A percentile compares a stretch with the other conserved stretches of the same genome.
These are phyloP conservation scores for Notolabrus celidotus DNA, from an alignment of 2,797 vertebrate species.

Conservation along the genomic window DNA sequence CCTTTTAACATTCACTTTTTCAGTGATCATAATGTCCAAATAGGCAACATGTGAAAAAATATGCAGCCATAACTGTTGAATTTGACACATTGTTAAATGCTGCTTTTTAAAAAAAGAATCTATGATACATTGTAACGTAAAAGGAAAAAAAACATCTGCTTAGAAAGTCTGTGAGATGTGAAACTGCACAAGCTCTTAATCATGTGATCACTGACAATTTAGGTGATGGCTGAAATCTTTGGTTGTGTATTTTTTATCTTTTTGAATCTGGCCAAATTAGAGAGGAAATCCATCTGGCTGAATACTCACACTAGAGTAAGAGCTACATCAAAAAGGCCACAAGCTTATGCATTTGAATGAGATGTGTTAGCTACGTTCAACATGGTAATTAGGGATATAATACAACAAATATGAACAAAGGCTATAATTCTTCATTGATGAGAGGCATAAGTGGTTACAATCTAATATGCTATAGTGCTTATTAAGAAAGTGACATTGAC, in stretches of 20 bases:
- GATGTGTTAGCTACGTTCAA: constrained; percentile 49
- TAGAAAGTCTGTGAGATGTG: constrained; percentile 20
- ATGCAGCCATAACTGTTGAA: constrained; percentile 56
- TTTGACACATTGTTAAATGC: constrained; percentile 34
- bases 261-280: constrained; percentile 43
- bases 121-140: constrained; percentile 31
- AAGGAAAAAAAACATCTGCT: constrained; percentile 8
- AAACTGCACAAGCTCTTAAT: constrained; percentile 10
- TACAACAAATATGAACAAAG: constrained; percentile 48
- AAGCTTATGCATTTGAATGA: constrained; percentile 54
- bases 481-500: constrained; percentile 33
- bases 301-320: constrained; percentile 44
- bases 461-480: constrained; percentile 59
- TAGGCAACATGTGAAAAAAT: constrained; percentile 81
- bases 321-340: constrained; percentile 76
- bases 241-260: constrained; percentile 50
- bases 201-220: constrained; percentile 37
- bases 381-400: constrained; percentile 34
- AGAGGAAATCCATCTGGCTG: constrained; percentile 40
- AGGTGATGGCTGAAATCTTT: constrained; percentile 60
- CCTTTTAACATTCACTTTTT: constrained; percentile 70
- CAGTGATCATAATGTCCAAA: constrained; percentile 66
- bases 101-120: constrained; percentile 26
- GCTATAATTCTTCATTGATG: constrained; percentile 30
- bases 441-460: constrained; percentile 79